phyloP scores from a whole-genome alignment of 2,797 vertebrate species.

The Neosalanx taihuensis region DNA sequence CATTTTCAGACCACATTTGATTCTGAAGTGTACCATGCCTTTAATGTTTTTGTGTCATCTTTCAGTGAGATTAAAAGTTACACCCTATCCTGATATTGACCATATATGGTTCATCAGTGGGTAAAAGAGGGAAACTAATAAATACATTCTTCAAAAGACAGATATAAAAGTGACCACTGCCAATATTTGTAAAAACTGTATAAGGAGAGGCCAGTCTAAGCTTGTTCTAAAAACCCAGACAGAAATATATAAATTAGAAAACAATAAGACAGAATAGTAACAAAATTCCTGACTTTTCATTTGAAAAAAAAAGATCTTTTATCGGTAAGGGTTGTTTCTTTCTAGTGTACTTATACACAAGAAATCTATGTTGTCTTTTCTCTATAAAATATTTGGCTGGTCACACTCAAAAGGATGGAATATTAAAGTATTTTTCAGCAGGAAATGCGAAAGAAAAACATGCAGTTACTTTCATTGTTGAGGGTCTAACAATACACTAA shows the following conservation, averaged over 20 bases:
- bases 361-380: slow-evolving; percentile 18
- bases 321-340: slow-evolving; percentile 11
- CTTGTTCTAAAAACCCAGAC: slow-evolving; percentile 12
- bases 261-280: slow-evolving; percentile 10
- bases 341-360: slow-evolving; percentile 17
- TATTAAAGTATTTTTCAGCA: slow-evolving; percentile 1
- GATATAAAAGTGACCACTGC: slow-evolving; percentile 80
- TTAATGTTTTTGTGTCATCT: neutral
- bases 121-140: slow-evolving; percentile 82
- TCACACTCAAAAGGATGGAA: slow-evolving; percentile 2
- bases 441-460: slow-evolving; percentile 19
- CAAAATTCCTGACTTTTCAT: slow-evolving; percentile 32
- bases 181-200: slow-evolving; percentile 83
- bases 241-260: slow-evolving; percentile 9
- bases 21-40: neutral
- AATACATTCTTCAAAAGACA: slow-evolving; percentile 92
- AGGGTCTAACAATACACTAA: slow-evolving; percentile 10
- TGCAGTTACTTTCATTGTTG: slow-evolving; percentile 10
- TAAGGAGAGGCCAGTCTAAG: slow-evolving; percentile 60
- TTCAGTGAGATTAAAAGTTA: neutral
- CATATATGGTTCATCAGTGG: slow-evolving; percentile 66
- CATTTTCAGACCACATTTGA: neutral
- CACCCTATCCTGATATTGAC: slow-evolving; percentile 54
- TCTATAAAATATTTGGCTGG: slow-evolving; percentile 13
- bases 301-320: slow-evolving; percentile 34